These are phyloP conservation scores for Eurytoma californica DNA, from an alignment of 2,888 invertebrate genomes.

Conservation along the genomic window DNA sequence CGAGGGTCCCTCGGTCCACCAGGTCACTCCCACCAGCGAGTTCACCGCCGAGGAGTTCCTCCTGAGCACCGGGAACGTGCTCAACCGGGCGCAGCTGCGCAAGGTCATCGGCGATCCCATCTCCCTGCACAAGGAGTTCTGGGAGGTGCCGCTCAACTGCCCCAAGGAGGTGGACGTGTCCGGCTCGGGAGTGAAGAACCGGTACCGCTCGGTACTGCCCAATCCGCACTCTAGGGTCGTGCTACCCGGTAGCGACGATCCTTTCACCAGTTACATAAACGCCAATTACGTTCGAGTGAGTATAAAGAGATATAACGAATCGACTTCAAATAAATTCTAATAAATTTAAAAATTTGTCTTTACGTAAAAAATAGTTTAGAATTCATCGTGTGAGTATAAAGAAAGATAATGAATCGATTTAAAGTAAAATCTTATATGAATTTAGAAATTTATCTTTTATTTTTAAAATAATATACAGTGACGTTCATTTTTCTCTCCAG, in stretches of 20 bases:
- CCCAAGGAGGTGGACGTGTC: constrained; percentile 93
- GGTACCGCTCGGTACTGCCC: constrained; percentile 92
- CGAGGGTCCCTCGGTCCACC: constrained; percentile 64
- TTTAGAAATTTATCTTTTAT: no score
- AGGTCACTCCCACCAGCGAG: constrained; percentile 78
- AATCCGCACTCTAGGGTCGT: constrained; percentile 91
- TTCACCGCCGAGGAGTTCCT: constrained; percentile 78
- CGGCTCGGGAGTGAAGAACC: constrained; percentile 91
- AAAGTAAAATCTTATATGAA: no score
- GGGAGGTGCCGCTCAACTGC: constrained; percentile 94
- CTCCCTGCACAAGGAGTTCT: constrained; percentile 89
- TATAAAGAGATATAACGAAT: constrained; percentile 32
- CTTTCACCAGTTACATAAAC: constrained; percentile 87
- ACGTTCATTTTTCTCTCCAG: no score
- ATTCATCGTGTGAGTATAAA: no score
- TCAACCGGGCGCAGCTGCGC: constrained; percentile 77
- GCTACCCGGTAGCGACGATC: constrained; percentile 79
- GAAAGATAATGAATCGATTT: no score
- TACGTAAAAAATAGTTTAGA: no score
- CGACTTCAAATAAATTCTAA: no score
- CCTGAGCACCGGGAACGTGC: constrained; percentile 77
- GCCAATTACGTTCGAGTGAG: constrained; percentile 94
- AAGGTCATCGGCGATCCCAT: constrained; percentile 76
- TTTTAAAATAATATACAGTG: no score
- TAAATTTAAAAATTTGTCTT: no score